Evolutionary conservation across 2,113 vertebrate genomes (phyloP).

Genomic region (Oreochromis aureus): DNA sequence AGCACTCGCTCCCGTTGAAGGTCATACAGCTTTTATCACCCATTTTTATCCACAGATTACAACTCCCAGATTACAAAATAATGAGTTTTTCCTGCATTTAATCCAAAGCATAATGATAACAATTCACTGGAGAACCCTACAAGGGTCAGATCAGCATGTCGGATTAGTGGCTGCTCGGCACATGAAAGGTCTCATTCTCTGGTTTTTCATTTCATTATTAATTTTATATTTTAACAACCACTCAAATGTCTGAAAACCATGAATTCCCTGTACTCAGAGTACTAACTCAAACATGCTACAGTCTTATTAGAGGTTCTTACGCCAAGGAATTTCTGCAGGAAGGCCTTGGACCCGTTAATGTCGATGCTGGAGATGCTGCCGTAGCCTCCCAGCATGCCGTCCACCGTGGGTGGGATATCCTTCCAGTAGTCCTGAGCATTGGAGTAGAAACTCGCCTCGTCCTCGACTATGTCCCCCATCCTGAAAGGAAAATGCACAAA

Average conservation of each 20-base stretch:
- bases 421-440: conserved; percentile 94
- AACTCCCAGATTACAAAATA: neutral
- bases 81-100: neutral
- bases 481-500: conserved; percentile 39
- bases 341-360: conserved; percentile 88
- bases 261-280: neutral
- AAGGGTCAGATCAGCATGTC: neutral
- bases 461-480: conserved; percentile 79
- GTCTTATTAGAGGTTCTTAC: conserved; percentile 68
- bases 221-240: neutral
- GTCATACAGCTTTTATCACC: neutral
- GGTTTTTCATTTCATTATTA: neutral
- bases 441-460: conserved; percentile 84
- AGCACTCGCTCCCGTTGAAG: neutral
- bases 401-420: conserved; percentile 84
- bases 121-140: neutral
- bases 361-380: conserved; percentile 94
- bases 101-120: neutral
- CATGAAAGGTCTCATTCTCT: neutral
- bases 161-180: neutral
- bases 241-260: neutral
- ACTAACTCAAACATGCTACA: neutral
- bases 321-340: conserved; percentile 86
- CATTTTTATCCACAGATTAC: neutral
- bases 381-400: conserved; percentile 95